A percentile compares a stretch with the other conserved stretches of the same genome.
phyloP scores from a whole-genome alignment of 2,113 vertebrate species.

The Callocephalon fimbriatum region DNA sequence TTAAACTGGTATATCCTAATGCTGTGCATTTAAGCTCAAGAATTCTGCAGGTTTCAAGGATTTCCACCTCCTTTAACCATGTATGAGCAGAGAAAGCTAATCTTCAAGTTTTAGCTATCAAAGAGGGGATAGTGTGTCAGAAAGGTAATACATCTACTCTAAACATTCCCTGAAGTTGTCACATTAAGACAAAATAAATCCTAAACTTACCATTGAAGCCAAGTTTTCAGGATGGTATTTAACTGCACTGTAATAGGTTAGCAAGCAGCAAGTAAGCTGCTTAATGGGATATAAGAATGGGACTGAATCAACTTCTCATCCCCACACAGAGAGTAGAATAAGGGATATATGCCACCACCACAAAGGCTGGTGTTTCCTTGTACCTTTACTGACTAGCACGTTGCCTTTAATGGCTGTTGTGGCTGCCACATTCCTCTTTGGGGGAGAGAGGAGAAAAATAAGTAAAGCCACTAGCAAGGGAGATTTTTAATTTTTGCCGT shows the following conservation, averaged over 20 bases:
- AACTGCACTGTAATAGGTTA: not conserved
- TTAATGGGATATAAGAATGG: not conserved
- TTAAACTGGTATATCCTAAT: not conserved
- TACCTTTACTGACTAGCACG: not conserved
- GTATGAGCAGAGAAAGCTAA: not conserved
- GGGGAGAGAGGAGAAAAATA: not conserved
- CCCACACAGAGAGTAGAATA: not conserved
- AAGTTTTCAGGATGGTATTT: not conserved
- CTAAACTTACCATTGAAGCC: not conserved
- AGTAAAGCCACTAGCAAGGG: not conserved
- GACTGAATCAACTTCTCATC: not conserved
- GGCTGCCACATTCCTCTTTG: not conserved
- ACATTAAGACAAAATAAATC: not conserved
- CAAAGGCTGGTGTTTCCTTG: not conserved
- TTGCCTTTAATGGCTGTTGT: not conserved
- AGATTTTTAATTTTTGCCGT: not conserved
- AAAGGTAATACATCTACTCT: not conserved
- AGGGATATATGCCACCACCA: not conserved
- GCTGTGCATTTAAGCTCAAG: not conserved
- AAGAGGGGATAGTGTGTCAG: not conserved
- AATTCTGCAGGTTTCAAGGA: not conserved
- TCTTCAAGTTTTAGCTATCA: not conserved
- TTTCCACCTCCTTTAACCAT: not conserved
- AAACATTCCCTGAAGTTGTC: not conserved
- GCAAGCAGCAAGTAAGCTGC: not conserved